Base-by-base conservation (phyloP, 1,140 invertebrate species). In the Aporrectodea caliginosa region DNA sequence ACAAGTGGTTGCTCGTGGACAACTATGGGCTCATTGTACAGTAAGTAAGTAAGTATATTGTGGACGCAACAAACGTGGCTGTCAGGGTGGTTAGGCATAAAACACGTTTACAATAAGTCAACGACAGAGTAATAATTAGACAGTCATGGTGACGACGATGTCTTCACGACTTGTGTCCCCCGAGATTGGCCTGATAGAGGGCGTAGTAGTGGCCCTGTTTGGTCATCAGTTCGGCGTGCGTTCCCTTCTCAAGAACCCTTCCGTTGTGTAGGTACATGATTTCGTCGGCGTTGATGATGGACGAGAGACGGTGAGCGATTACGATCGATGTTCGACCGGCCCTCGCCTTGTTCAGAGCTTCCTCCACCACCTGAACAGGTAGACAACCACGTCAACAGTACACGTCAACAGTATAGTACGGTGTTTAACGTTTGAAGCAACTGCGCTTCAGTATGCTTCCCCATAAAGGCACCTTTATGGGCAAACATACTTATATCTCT, bases 111-210 rank as follows among this genome's bases (percentile, higher is more conserved):
- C n/a, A n/a, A n/a, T n/a, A n/a, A n/a, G n/a, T n/a, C n/a, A n/a
- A n/a, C n/a, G n/a, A n/a, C n/a, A n/a, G n/a, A n/a, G n/a, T n/a
- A n/a, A n/a, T n/a, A n/a, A n/a, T n/a, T n/a, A n/a, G n/a, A 93
- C 91, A 0, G 94, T 95, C 86, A 89, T 91, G 22, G 92, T 95
- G 84, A 88, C 95, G 14, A 90, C 94, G 33, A 87, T 89, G 12
- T 72, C 27, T 29, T 72, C 33, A 75, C 22, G n/a, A 30, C 27
- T 35, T 75, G 43, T 78, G 35, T 0, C n/a, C n/a, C n/a, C 77
- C 77, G 29, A 78, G 58, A 72, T 78, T 78, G 31, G 77, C 77
- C 32, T 43, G 29, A 69, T 84, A 81, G 22, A 86, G 81, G 73
- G 83, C 85, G 79, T 86, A 87, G 78, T 86, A 85, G 77, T 85